Evolutionary conservation across 1,140 invertebrate species (phyloP), one percentile per base, ranked within the genome.

Genomic region (Centruroides sculpturatus): DNA sequence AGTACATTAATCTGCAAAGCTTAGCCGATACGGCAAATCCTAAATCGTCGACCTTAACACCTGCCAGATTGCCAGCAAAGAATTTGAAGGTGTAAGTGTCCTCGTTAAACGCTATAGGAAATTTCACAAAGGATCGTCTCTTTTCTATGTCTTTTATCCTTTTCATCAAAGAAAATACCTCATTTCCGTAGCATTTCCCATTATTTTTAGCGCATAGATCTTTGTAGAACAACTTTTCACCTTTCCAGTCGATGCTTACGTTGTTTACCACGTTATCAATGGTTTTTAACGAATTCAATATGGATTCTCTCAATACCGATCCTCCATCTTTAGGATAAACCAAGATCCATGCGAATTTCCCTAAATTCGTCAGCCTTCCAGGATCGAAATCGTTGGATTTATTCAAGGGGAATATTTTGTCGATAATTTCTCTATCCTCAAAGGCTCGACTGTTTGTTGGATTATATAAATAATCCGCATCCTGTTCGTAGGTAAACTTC

Each of bases 381-480:
- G 62, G 57, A 56, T 66, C 65, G 35, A 66, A 66, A 35, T 65
- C 46, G 23, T 47, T 59, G 10, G 63, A 60, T 1, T 58, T 57
- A 35, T 66, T 66, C 58, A 64, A 62, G 4, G 65, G 65, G 47
- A 66, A 66, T 3, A 64, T 34, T 1, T 57, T 60, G 10, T 92
- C 89, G 41, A 89, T 85, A 56, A 91, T 80, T 34, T 82, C 79
- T 64, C 89, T 79, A 68, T 92, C 89, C 53, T 79, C 73, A 59
- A 71, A 71, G 5, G 71, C 86, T 58, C 83, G 83, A 0, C 89
- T 89, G 67, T 86, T 84, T 56, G 89, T 78, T 0, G 89, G 89
- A n/a, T 87, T 89, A 76, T 92, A 93, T 5, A 93, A 78, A 74
- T 91, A 92, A 71, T 92, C 89, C 1, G 89, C 89, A 75, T 93